Conservation (phyloP, 2,888 invertebrate species). For the Eupelmus urozonus region DNA sequence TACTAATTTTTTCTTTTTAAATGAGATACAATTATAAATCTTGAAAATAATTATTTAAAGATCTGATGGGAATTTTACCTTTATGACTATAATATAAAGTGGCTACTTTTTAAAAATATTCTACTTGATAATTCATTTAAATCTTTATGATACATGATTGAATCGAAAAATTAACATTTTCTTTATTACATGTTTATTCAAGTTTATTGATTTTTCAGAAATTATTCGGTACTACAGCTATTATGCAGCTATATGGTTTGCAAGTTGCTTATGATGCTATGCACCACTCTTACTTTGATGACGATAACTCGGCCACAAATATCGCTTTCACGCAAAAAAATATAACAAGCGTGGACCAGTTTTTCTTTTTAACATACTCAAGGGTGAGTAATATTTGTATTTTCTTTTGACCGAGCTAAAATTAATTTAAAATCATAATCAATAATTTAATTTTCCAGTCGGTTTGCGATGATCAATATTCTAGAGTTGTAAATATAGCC, state of each 20-base stretch:
- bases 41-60: too few species aligned
- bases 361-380: neutral
- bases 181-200: too few species aligned
- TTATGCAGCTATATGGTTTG: neutral
- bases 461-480: neutral
- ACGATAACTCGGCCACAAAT: neutral
- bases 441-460: neutral
- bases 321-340: neutral
- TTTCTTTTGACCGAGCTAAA: neutral
- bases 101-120: too few species aligned
- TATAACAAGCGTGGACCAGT: neutral
- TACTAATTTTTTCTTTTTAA: too few species aligned
- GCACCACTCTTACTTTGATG: neutral
- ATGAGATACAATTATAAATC: too few species aligned
- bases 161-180: too few species aligned
- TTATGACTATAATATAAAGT: too few species aligned
- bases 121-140: too few species aligned
- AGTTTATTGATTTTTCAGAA: neutral
- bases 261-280: neutral
- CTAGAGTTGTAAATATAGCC: neutral
- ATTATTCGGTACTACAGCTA: neutral
- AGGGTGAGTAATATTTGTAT: neutral
- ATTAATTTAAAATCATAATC: neutral
- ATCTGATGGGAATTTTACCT: too few species aligned
- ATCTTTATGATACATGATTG: too few species aligned